A percentile compares a stretch with the other conserved stretches of the same genome.
phyloP scores from a whole-genome alignment of 2,113 vertebrate species.

The Labrus mixtus region DNA sequence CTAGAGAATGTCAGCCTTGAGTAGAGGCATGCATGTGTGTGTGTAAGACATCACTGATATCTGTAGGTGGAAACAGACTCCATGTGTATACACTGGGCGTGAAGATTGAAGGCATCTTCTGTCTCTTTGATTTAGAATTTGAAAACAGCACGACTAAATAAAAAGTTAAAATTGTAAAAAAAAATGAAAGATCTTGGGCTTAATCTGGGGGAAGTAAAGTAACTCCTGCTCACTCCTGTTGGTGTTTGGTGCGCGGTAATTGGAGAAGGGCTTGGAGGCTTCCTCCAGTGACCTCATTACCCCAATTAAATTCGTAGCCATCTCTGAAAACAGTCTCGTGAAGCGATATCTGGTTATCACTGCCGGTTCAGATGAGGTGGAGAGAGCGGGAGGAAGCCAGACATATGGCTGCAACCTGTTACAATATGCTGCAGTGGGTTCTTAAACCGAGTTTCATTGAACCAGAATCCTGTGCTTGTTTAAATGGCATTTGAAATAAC shows the following conservation, averaged over 20 bases:
- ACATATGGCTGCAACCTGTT: constrained; percentile 24
- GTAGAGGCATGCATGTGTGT: too few species aligned
- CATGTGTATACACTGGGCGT: too few species aligned
- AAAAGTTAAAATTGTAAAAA: too few species aligned
- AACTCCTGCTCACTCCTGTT: constrained; percentile 29
- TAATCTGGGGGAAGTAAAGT: neutral
- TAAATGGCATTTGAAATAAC: too few species aligned
- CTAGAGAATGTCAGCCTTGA: too few species aligned
- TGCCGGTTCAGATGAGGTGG: constrained; percentile 34
- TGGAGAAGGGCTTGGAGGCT: constrained; percentile 54
- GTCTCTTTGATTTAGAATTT: too few species aligned
- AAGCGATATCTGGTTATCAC: constrained; percentile 50
- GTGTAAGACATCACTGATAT: too few species aligned
- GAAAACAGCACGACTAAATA: too few species aligned
- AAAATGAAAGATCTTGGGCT: too few species aligned
- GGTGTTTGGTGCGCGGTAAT: constrained; percentile 50
- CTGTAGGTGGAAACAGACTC: too few species aligned
- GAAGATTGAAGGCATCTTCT: too few species aligned
- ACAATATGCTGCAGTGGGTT: neutral
- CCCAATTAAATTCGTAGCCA: constrained; percentile 61
- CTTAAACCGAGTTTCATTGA: neutral
- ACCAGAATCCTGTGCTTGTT: too few species aligned
- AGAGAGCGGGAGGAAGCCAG: constrained; percentile 13
- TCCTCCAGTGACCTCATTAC: constrained; percentile 70
- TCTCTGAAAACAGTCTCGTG: constrained; percentile 45